These are phyloP conservation scores for Tholera decimalis DNA, from an alignment of 2,888 invertebrate species.

Conservation along the genomic window DNA sequence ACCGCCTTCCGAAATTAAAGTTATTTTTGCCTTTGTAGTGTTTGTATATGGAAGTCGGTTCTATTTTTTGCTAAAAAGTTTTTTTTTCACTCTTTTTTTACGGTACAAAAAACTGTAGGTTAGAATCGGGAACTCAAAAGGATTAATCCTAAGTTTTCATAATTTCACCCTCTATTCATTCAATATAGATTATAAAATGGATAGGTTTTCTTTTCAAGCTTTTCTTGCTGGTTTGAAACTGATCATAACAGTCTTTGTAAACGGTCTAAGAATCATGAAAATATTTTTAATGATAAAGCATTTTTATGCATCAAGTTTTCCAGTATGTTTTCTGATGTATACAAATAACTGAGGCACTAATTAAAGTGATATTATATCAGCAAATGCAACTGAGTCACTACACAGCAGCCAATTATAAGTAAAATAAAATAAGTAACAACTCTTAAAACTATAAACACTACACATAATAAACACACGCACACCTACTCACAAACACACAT, in stretches of 20 bases:
- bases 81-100: too few relatives aligned
- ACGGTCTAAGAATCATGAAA: not conserved
- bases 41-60: too few relatives aligned
- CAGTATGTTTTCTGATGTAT: not conserved
- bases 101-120: not conserved
- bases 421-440: too few relatives aligned
- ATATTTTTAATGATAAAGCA: slow-evolving; percentile 27
- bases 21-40: too few relatives aligned
- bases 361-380: too few relatives aligned
- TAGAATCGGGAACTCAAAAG: not conserved
- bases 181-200: not conserved
- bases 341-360: not conserved
- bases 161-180: not conserved
- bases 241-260: not conserved
- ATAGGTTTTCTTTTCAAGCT: not conserved
- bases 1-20: too few relatives aligned
- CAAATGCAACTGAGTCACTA: too few relatives aligned
- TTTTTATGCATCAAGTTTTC: not conserved
- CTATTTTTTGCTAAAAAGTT: too few relatives aligned
- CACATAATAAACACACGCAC: too few relatives aligned
- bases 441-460: too few relatives aligned
- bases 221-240: not conserved
- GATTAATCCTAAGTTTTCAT: not conserved
- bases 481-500: too few relatives aligned
- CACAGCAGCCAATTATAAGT: too few relatives aligned